Conservation (phyloP, 2,113 vertebrate species). For the Paradoxurus hermaphroditus region DNA sequence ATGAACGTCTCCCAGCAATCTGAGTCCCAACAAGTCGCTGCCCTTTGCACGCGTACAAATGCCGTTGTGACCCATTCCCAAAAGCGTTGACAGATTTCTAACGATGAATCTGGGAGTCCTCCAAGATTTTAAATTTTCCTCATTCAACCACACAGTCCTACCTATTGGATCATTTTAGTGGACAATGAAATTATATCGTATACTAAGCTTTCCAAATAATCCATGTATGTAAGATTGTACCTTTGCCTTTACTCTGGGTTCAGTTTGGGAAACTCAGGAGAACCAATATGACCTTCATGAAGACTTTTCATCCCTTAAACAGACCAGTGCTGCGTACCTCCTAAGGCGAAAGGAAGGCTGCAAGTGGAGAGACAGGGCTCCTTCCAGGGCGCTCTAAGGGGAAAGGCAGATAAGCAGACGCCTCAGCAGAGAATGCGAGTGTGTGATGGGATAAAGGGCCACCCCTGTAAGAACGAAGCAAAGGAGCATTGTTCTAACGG, state of each 20-base stretch:
- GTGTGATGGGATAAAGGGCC: background rate
- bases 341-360: background rate
- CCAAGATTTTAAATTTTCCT: background rate
- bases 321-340: background rate
- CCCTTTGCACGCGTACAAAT: background rate
- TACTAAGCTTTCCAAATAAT: background rate
- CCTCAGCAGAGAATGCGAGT: background rate
- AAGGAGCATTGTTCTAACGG: background rate
- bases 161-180: background rate
- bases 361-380: background rate
- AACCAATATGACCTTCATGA: fast-evolving
- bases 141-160: background rate
- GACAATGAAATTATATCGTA: background rate
- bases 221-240: background rate
- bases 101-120: background rate
- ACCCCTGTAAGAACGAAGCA: background rate
- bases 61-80: background rate
- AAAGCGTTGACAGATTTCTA: background rate
- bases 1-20: background rate
- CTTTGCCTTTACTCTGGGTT: background rate
- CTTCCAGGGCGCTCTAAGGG: background rate
- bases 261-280: background rate
- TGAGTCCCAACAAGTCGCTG: background rate
- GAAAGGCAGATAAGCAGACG: background rate
- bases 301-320: background rate